Conservation (phyloP, 2,888 invertebrate genomes). For the Biston stratarius region DNA sequence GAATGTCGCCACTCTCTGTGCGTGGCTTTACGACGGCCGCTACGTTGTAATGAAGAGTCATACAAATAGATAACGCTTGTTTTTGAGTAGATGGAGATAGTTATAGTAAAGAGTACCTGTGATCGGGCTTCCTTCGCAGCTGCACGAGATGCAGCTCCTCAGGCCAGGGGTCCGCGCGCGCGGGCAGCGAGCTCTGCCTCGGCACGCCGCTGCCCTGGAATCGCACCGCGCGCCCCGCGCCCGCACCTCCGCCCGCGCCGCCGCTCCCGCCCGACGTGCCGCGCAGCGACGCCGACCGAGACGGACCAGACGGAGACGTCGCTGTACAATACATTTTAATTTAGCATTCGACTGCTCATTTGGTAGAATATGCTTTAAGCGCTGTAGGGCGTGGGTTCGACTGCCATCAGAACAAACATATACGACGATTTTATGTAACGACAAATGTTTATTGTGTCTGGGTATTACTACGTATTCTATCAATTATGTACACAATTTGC, state of each 20-base stretch:
- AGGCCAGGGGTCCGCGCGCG: conserved; percentile 89
- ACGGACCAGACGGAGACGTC: conserved; percentile 80
- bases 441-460: no score
- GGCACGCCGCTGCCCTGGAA: conserved; percentile 58
- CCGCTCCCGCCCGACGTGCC: conserved; percentile 46
- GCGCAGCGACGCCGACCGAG: conserved; percentile 88
- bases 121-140: conserved; percentile 56
- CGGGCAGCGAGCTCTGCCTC: conserved; percentile 92
- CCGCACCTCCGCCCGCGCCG: conserved; percentile 26
- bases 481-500: no score
- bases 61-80: no score
- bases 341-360: background rate
- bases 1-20: no score
- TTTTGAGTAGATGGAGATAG: no score
- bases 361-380: no score
- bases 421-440: no score
- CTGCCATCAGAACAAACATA: no score
- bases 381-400: no score
- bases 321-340: background rate
- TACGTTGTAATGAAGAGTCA: no score
- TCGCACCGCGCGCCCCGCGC: conserved; percentile 33
- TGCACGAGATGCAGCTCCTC: conserved; percentile 76
- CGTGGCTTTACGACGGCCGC: no score
- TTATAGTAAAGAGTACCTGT: conserved; percentile 39
- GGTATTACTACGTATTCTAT: no score